phyloP scores from a whole-genome alignment of 2,113 vertebrate genomes.

The Puffinus mauretanicus region DNA sequence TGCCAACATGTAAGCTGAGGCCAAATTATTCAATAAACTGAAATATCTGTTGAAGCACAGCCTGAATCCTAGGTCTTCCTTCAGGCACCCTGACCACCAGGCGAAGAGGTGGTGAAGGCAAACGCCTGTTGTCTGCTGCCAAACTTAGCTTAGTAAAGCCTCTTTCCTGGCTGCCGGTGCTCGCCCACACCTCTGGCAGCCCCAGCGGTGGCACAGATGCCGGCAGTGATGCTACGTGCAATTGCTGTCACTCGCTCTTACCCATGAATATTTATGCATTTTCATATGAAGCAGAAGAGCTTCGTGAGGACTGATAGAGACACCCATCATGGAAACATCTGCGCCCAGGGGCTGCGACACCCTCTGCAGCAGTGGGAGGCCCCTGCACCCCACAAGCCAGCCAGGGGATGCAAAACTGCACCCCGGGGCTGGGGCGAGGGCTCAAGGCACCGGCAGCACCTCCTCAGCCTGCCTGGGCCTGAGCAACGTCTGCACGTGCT shows the following conservation, averaged over 20 bases:
- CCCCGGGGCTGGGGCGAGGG: rapidly evolving
- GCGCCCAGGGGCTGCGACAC: background rate
- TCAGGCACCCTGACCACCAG: background rate
- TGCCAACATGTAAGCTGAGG: background rate
- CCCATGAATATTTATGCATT: background rate
- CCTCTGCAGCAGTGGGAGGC: rapidly evolving
- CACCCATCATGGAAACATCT: background rate
- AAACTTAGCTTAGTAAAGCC: background rate
- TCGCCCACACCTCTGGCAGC: background rate
- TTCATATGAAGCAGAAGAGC: background rate
- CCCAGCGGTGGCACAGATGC: background rate
- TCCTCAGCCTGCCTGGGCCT: background rate
- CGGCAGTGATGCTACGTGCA: background rate
- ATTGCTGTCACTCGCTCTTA: background rate
- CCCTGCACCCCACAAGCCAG: rapidly evolving
- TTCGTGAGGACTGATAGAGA: background rate
- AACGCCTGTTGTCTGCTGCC: background rate
- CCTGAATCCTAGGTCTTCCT: background rate
- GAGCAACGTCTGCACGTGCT: background rate
- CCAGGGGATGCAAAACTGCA: background rate
- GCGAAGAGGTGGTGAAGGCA: background rate
- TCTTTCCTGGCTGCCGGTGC: background rate
- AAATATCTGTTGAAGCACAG: background rate
- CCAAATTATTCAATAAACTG: background rate
- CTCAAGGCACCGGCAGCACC: rapidly evolving